Conservation (phyloP, 1,140 invertebrate species). For the Caenorhabditis latens region DNA sequence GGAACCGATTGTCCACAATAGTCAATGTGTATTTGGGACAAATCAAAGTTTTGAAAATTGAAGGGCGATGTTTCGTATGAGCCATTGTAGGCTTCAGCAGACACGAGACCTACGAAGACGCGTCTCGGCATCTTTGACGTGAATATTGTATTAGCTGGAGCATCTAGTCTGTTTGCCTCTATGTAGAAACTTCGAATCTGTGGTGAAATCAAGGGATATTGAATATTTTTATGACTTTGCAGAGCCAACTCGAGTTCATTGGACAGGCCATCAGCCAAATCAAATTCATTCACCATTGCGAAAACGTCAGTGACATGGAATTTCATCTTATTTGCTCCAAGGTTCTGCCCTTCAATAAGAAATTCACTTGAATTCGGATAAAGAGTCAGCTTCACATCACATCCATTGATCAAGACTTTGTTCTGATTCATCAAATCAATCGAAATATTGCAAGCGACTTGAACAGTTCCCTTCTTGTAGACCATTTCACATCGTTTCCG, state of each 20-base stretch:
- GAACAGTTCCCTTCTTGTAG: not conserved
- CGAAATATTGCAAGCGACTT: not conserved
- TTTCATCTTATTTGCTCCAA: not conserved
- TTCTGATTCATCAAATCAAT: slow-evolving; percentile 2
- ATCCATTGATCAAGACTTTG: not conserved
- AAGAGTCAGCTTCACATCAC: not conserved
- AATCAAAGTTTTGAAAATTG: not conserved
- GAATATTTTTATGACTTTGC: not conserved
- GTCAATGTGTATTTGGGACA: not conserved
- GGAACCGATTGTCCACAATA: not conserved
- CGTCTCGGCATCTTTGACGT: not conserved
- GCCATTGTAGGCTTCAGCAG: not conserved
- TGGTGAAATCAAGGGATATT: not conserved
- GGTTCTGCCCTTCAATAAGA: not conserved
- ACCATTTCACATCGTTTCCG: not conserved
- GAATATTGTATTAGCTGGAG: not conserved
- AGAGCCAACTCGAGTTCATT: not conserved
- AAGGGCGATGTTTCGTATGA: not conserved
- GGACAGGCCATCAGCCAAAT: not conserved
- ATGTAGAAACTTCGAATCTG: slow-evolving; percentile 1
- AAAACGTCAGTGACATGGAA: not conserved
- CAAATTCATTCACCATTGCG: not conserved
- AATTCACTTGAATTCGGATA: not conserved
- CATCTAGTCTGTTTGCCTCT: not conserved
- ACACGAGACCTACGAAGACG: not conserved